phyloP scores from a whole-genome alignment of 1,140 invertebrate species.

The Eriocheir sinensis region DNA sequence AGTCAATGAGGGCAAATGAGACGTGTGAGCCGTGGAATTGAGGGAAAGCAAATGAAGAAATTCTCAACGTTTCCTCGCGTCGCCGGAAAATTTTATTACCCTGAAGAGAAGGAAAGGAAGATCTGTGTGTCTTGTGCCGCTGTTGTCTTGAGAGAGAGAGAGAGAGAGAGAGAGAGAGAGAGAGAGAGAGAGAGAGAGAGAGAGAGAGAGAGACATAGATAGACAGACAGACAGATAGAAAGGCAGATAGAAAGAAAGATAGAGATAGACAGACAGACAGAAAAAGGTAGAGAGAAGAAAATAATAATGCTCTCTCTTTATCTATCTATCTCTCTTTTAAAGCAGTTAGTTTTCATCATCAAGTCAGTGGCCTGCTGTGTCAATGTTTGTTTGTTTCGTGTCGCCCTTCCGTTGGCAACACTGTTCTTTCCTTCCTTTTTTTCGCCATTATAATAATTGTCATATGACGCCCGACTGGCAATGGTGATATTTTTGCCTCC shows the following conservation, averaged over 20 bases:
- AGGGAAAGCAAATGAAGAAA: background rate
- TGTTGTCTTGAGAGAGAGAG: slow-evolving; percentile 20
- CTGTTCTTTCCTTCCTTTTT: too few species aligned
- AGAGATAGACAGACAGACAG: background rate
- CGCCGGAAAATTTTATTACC: background rate
- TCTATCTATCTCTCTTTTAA: too few species aligned
- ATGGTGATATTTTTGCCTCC: too few species aligned
- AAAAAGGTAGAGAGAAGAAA: background rate
- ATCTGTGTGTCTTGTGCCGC: too few species aligned
- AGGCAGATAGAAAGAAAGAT: background rate
- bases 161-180: slow-evolving; percentile 22
- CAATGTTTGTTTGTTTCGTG: too few species aligned
- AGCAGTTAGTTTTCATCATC: too few species aligned
- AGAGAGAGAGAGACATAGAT: slow-evolving; percentile 11
- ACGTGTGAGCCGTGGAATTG: background rate
- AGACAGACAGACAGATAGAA: background rate
- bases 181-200: slow-evolving; percentile 34
- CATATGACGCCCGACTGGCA: too few species aligned
- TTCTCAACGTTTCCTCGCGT: slow-evolving; percentile 17
- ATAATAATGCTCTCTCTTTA: too few species aligned
- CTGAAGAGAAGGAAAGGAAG: background rate
- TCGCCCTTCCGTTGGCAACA: too few species aligned
- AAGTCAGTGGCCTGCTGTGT: too few species aligned
- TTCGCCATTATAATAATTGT: too few species aligned
- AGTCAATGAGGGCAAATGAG: background rate